These are phyloP conservation scores for Scaptomyza polygonia DNA, from an alignment of 2,888 invertebrate genomes.

Conservation along the genomic window DNA sequence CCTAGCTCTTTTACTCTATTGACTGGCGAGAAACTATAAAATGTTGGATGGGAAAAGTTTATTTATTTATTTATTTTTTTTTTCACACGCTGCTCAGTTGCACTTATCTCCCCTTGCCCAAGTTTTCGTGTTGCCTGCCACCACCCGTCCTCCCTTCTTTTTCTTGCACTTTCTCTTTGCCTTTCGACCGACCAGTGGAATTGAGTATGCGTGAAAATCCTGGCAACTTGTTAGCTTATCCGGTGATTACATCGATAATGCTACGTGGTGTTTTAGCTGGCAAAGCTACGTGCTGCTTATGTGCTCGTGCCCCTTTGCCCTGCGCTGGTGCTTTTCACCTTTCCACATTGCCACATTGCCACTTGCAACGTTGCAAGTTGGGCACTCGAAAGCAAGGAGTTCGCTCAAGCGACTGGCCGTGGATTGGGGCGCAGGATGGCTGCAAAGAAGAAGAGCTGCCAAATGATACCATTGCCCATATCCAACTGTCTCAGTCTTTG, in stretches of 20 bases:
- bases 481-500: conserved; percentile 16
- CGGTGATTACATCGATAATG: conserved; percentile 84
- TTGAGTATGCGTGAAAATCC: conserved; percentile 80
- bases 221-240: conserved; percentile 84
- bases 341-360: conserved; percentile 1
- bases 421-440: conserved; percentile 6
- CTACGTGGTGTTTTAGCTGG: conserved; percentile 81
- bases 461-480: conserved; percentile 66
- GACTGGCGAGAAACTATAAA: conserved; percentile 56
- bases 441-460: conserved; percentile 13
- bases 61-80: too few species aligned
- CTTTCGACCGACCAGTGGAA: conserved; percentile 27
- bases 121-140: conserved; percentile 3
- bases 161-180: not conserved
- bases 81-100: conserved; percentile 52
- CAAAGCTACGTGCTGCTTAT: conserved; percentile 72
- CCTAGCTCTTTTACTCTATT: conserved; percentile 6
- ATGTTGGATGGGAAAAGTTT: conserved; percentile 38
- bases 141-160: not conserved
- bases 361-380: conserved; percentile 21
- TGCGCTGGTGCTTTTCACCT: not conserved
- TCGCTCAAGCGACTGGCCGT: conserved; percentile 32
- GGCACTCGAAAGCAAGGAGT: not conserved
- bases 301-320: not conserved
- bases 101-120: conserved; percentile 4